Base-by-base conservation (phyloP, 1,140 invertebrate species). In the Eciton burchellii region DNA sequence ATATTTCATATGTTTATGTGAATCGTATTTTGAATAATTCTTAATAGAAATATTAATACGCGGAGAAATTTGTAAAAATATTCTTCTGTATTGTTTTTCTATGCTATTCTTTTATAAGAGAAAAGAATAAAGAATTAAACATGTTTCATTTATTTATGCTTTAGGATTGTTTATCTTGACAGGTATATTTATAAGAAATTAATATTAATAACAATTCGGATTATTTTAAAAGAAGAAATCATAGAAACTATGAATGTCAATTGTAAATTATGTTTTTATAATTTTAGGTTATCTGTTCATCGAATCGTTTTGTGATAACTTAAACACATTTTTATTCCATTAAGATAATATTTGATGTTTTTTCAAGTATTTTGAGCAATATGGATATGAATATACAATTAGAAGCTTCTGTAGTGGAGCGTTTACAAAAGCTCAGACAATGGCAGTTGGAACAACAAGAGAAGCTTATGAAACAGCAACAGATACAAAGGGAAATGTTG, bases 371-470 rank as follows among this genome's bases (percentile, higher is more conserved):
- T 43, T 2, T 6, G 21, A 73, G 56, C 14, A 47, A 47, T 21
- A 92, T 93, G 91, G 84, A 90, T 49, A 21, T 35, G 35, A 35
- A 35, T 35, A 6, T 35, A 35, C 35, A 35, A 6, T 2, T 90
- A 43, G 91, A 93, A 84, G 88, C 85, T 35, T 85, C 83, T 54
- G 86, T 93, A 54, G 81, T 89, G 19, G 87, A 92, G 45, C 89
- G 91, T 66, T 87, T 92, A 41, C 82, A 92, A 72, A 90, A 92
- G 57, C 52, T 93, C 43, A 84, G 81, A 76, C 82, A 88, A 71
- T 92, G 92, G 91, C 92, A 93, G 63, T 21, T 85, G 0, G 79
- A 92, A 52, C 90, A 92, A 35, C 89, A 93, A 43, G 88, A 91
- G 71, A 88, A 81, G 62, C 71, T 93, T 43, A 47, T 92, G 1